Conservation (phyloP, 2,888 invertebrate species). For the Coelogynopora nodosa region DNA sequence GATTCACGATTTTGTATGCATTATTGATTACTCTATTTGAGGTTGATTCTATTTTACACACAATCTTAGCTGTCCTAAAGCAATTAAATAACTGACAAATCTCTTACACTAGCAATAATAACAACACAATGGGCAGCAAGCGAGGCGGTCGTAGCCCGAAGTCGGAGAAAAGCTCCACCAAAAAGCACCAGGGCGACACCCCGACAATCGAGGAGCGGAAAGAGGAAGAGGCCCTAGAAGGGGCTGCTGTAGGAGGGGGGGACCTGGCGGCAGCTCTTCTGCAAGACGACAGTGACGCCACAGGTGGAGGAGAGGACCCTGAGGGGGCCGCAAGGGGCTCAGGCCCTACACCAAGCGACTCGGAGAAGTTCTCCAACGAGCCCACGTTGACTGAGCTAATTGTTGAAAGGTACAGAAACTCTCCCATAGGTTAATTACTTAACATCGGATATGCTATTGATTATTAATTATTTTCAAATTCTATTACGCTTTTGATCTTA, state of each 20-base stretch:
- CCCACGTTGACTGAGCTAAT: slow-evolving; percentile 46
- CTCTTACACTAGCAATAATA: too few species aligned
- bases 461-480: too few species aligned
- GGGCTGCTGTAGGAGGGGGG: background rate
- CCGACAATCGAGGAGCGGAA: background rate
- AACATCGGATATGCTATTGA: too few species aligned
- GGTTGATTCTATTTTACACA: too few species aligned
- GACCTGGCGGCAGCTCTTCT: background rate
- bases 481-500: too few species aligned
- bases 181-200: background rate
- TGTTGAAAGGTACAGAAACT: slow-evolving; percentile 42
- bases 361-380: slow-evolving; percentile 38
- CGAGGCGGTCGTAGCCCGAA: background rate
- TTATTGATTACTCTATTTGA: too few species aligned
- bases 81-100: too few species aligned
- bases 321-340: background rate
- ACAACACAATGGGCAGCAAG: background rate
- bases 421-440: too few species aligned
- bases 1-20: too few species aligned
- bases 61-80: too few species aligned
- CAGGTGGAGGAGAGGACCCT: background rate
- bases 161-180: background rate
- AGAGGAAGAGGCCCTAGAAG: background rate
- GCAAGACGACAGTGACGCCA: background rate
- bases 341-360: background rate